A percentile compares a stretch with the other conserved stretches of the same genome.
Evolutionary conservation across 2,113 vertebrate species (phyloP).

Genomic region (Uria aalge): DNA sequence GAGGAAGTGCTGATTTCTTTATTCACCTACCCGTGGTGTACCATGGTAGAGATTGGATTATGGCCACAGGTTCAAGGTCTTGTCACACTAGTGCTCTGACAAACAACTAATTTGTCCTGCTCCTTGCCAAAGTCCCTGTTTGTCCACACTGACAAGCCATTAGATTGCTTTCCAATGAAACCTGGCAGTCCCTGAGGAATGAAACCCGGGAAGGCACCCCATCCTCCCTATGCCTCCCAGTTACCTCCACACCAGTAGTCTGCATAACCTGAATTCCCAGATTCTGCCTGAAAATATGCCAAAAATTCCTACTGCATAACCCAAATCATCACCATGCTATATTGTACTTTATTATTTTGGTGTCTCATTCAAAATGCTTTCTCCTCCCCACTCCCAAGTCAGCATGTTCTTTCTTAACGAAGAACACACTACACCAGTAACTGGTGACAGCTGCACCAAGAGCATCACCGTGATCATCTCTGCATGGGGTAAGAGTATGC

Average conservation of each 20-base stretch:
- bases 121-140: not conserved
- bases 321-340: not conserved
- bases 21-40: not conserved
- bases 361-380: not conserved
- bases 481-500: not conserved
- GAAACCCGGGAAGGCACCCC: not conserved
- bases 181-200: not conserved
- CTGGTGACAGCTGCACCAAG: not conserved
- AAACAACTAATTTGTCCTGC: not conserved
- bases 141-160: not conserved
- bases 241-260: not conserved
- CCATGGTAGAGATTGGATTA: not conserved
- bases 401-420: not conserved
- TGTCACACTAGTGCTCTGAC: not conserved
- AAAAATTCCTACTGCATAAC: not conserved
- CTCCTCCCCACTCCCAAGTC: not conserved
- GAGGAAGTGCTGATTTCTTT: not conserved
- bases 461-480: not conserved
- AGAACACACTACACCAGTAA: not conserved
- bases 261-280: not conserved
- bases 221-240: not conserved
- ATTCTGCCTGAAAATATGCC: not conserved
- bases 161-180: not conserved
- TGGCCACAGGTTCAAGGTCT: not conserved
- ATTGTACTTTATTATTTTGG: not conserved